Conservation (phyloP, 2,888 invertebrate genomes). For the Morinoia aosen region DNA sequence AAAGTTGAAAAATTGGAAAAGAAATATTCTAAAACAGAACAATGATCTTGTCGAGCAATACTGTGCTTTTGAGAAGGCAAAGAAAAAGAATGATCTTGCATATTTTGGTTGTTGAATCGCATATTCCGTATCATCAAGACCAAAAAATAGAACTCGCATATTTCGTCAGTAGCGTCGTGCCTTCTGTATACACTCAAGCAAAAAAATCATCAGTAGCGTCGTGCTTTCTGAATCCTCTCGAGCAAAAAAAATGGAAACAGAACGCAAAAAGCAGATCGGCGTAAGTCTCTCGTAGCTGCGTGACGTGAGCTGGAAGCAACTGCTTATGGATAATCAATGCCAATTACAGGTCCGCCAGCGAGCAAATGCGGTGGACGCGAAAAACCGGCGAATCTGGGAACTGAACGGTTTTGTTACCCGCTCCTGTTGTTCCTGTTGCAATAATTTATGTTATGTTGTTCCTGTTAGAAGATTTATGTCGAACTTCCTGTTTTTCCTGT, state of each 20-base stretch:
- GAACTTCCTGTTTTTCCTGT: neutral
- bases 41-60: too few species aligned
- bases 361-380: neutral
- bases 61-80: too few species aligned
- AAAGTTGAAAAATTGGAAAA: too few species aligned
- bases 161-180: neutral
- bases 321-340: slow-evolving; percentile 41
- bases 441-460: too few species aligned
- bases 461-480: neutral
- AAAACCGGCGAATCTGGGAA: neutral
- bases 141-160: too few species aligned
- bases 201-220: neutral
- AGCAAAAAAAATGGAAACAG: neutral
- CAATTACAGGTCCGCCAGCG: slow-evolving; percentile 12
- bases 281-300: neutral
- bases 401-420: neutral
- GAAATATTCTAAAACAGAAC: too few species aligned
- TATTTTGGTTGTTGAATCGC: neutral
- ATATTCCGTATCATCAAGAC: neutral
- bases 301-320: slow-evolving; percentile 9
- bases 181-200: neutral
- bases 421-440: neutral
- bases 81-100: too few species aligned
- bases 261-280: neutral
- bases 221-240: neutral